Evolutionary conservation across 2,113 vertebrate species (phyloP).

Genomic region (Corythaeola cristata): DNA sequence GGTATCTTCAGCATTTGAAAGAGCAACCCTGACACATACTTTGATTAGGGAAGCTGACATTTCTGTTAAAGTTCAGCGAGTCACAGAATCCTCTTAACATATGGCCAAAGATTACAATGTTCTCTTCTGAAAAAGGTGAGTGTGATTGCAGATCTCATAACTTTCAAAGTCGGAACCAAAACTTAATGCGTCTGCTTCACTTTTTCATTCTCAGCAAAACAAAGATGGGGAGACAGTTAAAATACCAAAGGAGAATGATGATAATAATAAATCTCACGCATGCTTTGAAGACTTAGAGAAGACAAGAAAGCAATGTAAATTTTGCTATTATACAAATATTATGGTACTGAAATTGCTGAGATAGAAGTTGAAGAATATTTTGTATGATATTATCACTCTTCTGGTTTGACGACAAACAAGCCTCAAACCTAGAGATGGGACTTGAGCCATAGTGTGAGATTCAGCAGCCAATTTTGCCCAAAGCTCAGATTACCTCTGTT

Average conservation of each 20-base stretch:
- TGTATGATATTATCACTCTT: neutral
- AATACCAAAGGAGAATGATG: slow-evolving; percentile 8
- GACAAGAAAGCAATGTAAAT: slow-evolving; percentile 47
- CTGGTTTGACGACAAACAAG: slow-evolving; percentile 31
- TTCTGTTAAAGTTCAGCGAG: slow-evolving; percentile 71
- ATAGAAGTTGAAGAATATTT: slow-evolving; percentile 36
- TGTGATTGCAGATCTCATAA: slow-evolving; percentile 27
- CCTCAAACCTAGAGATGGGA: slow-evolving; percentile 20
- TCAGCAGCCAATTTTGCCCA: neutral
- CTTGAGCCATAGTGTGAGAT: neutral
- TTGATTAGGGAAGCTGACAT: slow-evolving; percentile 66
- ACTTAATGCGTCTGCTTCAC: neutral
- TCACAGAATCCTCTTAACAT: slow-evolving; percentile 65
- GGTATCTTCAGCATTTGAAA: slow-evolving; percentile 58
- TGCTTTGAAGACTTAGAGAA: neutral
- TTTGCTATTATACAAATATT: slow-evolving; percentile 44
- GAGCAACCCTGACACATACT: slow-evolving; percentile 49
- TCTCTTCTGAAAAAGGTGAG: slow-evolving; percentile 50
- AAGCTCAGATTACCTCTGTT: neutral
- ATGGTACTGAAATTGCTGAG: slow-evolving; percentile 38
- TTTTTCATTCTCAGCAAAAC: slow-evolving; percentile 36
- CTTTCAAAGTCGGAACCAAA: neutral
- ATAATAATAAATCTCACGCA: slow-evolving; percentile 23
- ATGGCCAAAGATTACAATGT: slow-evolving; percentile 58
- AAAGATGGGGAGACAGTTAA: slow-evolving; percentile 40